phyloP scores from a whole-genome alignment of 35 echinoderm and acorn worm genomes.

The Heliocidaris erythrogramma region DNA sequence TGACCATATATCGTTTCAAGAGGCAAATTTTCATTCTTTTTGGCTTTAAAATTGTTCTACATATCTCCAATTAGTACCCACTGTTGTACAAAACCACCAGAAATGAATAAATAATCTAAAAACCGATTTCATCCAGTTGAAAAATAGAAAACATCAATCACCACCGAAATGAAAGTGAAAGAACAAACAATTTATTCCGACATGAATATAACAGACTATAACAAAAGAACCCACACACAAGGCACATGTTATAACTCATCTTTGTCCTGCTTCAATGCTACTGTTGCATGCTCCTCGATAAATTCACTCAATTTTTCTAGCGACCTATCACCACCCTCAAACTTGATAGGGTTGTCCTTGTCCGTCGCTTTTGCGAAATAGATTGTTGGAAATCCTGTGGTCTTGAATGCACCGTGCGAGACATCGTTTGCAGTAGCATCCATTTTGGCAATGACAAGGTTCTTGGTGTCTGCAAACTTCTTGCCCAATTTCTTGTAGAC shows the following conservation, averaged over 20 bases:
- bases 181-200: neutral
- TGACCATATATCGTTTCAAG: neutral
- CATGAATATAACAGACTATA: neutral
- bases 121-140: neutral
- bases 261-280: constrained; percentile 42
- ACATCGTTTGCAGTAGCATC: constrained; percentile 94
- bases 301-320: constrained; percentile 81
- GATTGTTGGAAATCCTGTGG: constrained; percentile 80
- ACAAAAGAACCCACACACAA: neutral
- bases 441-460: constrained; percentile 94
- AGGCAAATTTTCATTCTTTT: neutral
- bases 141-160: neutral
- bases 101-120: neutral
- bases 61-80: neutral
- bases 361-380: constrained; percentile 88
- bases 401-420: constrained; percentile 33
- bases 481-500: constrained; percentile 97
- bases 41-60: neutral
- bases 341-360: constrained; percentile 80
- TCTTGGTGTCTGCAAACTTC: constrained; percentile 78
- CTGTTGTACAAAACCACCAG: neutral
- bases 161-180: neutral
- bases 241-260: constrained; percentile 84
- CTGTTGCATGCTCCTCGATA: constrained; percentile 84
- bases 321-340: constrained; percentile 70